Percentiles rank a stretch among this genome's conserved stretches.
Evolutionary conservation across 2,797 vertebrate genomes (phyloP).

Genomic region (Cynodonichthys magdalenae): DNA sequence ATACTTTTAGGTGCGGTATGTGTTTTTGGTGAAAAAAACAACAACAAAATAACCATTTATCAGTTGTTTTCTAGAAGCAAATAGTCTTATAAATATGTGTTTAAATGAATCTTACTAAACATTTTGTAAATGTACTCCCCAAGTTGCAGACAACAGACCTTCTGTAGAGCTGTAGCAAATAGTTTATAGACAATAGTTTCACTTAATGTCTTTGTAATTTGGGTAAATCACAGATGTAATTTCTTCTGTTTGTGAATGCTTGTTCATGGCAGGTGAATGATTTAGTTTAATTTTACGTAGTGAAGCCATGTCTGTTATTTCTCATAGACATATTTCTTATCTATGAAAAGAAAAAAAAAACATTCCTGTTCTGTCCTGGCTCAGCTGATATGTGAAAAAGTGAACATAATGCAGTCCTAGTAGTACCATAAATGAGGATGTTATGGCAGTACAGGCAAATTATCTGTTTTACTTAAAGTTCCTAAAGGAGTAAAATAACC

Average conservation of each 20-base stretch:
- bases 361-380: slow-evolving; percentile 10
- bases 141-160: slow-evolving; percentile 35
- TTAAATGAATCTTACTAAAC: slow-evolving; percentile 25
- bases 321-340: slow-evolving; percentile 1
- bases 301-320: slow-evolving; percentile 6
- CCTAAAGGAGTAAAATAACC: not conserved
- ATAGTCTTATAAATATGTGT: slow-evolving; percentile 38
- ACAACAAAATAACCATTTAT: not conserved
- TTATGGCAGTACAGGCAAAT: slow-evolving; percentile 60
- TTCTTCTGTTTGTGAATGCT: slow-evolving; percentile 4
- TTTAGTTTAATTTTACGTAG: slow-evolving; percentile 18
- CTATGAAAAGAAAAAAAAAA: not conserved
- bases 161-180: slow-evolving; percentile 23
- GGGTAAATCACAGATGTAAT: slow-evolving; percentile 10
- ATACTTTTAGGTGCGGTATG: slow-evolving; percentile 39
- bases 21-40: not conserved
- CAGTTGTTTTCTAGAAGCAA: slow-evolving; percentile 9
- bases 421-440: slow-evolving; percentile 25
- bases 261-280: slow-evolving; percentile 7
- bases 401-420: not conserved
- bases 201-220: slow-evolving; percentile 19
- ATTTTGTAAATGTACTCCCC: slow-evolving; percentile 61
- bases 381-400: slow-evolving; percentile 6
- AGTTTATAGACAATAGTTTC: slow-evolving; percentile 5
- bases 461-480: not conserved